Evolutionary conservation across 2,797 vertebrate genomes (phyloP).

Genomic region (Sebastiscus albofasciatus): DNA sequence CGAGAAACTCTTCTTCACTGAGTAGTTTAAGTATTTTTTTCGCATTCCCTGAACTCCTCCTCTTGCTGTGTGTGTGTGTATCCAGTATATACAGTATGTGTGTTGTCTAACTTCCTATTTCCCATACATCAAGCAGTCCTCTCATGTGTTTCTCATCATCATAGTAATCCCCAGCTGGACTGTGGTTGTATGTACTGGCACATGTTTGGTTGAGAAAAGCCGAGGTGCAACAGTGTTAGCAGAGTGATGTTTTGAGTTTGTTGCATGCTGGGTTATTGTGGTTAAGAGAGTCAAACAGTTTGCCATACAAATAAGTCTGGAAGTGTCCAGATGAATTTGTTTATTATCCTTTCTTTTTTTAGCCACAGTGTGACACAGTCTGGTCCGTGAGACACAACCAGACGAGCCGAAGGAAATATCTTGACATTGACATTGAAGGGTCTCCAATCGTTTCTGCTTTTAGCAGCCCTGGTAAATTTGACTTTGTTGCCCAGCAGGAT

Average conservation of each 20-base stretch:
- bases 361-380: slow-evolving; percentile 1
- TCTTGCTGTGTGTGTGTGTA: neutral
- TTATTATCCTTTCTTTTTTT: slow-evolving; percentile 4
- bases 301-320: slow-evolving; percentile 37
- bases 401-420: slow-evolving; percentile 13
- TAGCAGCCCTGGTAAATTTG: slow-evolving; percentile 35
- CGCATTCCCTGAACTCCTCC: neutral
- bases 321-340: slow-evolving; percentile 24
- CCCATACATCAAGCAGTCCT: slow-evolving; percentile 3
- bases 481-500: slow-evolving; percentile 21
- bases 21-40: neutral
- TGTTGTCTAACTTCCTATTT: slow-evolving; percentile 44
- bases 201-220: slow-evolving; percentile 1
- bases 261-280: neutral
- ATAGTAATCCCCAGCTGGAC: neutral
- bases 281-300: slow-evolving; percentile 5
- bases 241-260: neutral
- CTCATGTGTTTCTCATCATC: neutral
- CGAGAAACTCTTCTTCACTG: neutral
- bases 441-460: slow-evolving; percentile 13
- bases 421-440: slow-evolving; percentile 43
- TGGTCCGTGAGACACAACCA: neutral
- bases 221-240: neutral
- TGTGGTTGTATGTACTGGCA: neutral
- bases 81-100: neutral